Base-by-base conservation (phyloP, 2,888 invertebrate genomes). In the Gryllus longicercus region DNA sequence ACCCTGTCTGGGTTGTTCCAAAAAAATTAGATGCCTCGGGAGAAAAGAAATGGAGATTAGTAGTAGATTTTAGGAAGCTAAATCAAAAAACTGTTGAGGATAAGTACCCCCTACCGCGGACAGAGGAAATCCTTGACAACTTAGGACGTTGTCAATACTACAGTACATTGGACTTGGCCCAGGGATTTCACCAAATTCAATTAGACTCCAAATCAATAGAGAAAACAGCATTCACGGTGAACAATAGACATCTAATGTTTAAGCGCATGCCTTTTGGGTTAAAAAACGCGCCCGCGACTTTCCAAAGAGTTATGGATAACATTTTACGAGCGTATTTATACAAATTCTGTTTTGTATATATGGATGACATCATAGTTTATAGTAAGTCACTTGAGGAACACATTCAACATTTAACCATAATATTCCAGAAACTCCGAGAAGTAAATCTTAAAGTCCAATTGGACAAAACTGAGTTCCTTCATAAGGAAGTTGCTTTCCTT, bases 91-190 rank as follows among this genome's bases (percentile, higher is more conserved):
- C 25, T 25, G 2, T 25, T 25, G 25, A 25, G 3, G 25, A 25
- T 25, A 25, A 25, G 25, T 25, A 25, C 3, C 25, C 25, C 25
- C 25, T 25, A 25, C 25, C 25, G 25, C 25, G 25, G 3, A 25
- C 86, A 86, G 83, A 74, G 74, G 16, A 74, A 16, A n/a, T 74
- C 5, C 81, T 87, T n/a, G 85, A 86, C 80, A 85, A 86, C 82
- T 79, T 87, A 79, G 85, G 86, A 74, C 83, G 84, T 79, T 83
- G 85, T 1, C 84, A 84, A 80, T 87, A 86, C 82, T 87, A 86
- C 79, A 84, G 86, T 2, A 85, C 85, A 0, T 63, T 87, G 10
- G 74, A 74, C 74, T 74, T 74, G 11, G 74, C 74, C 2, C 74
- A 74, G 74, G 74, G 1, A n/a, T 74, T 74, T 74, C 74, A 74